Base-by-base conservation (phyloP, 2,113 vertebrate species). In the Todiramphus saurophagus region DNA sequence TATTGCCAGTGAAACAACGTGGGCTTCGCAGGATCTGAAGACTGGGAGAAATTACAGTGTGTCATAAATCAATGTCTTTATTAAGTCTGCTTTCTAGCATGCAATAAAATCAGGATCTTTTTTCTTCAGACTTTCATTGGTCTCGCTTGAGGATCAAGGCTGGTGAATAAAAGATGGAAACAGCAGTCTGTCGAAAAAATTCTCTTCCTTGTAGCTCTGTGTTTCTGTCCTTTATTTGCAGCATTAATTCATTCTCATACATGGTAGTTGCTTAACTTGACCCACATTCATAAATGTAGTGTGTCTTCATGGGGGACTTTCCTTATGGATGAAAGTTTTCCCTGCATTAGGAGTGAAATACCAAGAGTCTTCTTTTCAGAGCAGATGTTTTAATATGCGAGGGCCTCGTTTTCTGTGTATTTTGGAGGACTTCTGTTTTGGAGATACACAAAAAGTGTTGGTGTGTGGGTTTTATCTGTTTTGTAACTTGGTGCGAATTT, bases 161-260 rank as follows among this genome's bases (percentile, higher is more conserved):
- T 84, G 74, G 53, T 87, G 89, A 91, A 89, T 69, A 75, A 79
- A 84, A 93, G 37, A 85, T 55, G 28, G 46, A 82, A 94, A 67
- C 8, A n/a, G 33, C 30, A 74, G 33, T 37, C 30, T 72, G 21
- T 75, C 13, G 31, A 44, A 72, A 64, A 67, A 75, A 27, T 48
- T 20, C 27, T 48, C 16, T 84, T 20, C 5, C 19, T 79, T 3
- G 3, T 55, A 75, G 23, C n/a, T 90, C 62, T 88, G 41, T 58
- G 46, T 75, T 92, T 83, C 30, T 79, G 15, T 11, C 28, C 11
- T 62, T 67, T 68, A 72, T 20, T 72, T 86, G 25, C 48, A 72
- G 13, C 16, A 27, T 76, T 66, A 62, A n/a, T 68, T 73, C 17
- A 69, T 85, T 95, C 63, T 76, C 16, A 5, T 62, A 30, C 1